Evolutionary conservation across 2,113 vertebrate genomes (phyloP), one percentile per base, ranked within the genome.

Genomic region (Eulemur rufifrons): DNA sequence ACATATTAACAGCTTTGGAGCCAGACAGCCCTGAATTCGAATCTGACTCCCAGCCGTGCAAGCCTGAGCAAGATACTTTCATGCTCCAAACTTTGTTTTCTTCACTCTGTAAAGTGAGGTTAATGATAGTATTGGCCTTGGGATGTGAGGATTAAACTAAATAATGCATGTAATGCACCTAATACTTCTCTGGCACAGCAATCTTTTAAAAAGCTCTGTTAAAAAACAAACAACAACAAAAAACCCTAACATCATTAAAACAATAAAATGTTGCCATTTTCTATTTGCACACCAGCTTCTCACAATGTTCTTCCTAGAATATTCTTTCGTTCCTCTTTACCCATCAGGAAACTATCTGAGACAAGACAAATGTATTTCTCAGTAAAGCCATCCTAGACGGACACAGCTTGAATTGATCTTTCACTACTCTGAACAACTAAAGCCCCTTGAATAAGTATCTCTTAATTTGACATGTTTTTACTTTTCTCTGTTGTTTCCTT

Each of bases 241-340:
- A 59, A 61, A 61, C 18, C 18, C n/a, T 66, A 78, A 86, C 50
- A 37, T 64, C 84, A 97, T 94, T 61, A 76, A 94, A 86, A 77
- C 32, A 82, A 59, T 61, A 68, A 74, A 76, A 84, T n/a, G 29
- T 23, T 74, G 39, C 8, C 4, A 47, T 91, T 39, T 68, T 83
- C 64, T 80, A 50, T 59, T 63, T 45, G 17, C 61, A 56, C 61
- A 34, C 37, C 11, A 13, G 63, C 37, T 39, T 85, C 29, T 42
- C 61, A 37, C 25, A 45, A 8, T 74, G 42, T 69, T 80, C 42
- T 81, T 94, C 52, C 59, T 73, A 86, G 50, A 74, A 59, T 39
- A 68, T 54, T 32, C 71, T 80, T 88, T 81, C 21, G 54, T 86
- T 61, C 66, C 39, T 66, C 59, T 91, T 29, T 71, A 78, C 34